Evolutionary conservation across 30 jellyfish, hydroid and myxozoan species (phyloP).

Genomic region (Aurelia coerulea): DNA sequence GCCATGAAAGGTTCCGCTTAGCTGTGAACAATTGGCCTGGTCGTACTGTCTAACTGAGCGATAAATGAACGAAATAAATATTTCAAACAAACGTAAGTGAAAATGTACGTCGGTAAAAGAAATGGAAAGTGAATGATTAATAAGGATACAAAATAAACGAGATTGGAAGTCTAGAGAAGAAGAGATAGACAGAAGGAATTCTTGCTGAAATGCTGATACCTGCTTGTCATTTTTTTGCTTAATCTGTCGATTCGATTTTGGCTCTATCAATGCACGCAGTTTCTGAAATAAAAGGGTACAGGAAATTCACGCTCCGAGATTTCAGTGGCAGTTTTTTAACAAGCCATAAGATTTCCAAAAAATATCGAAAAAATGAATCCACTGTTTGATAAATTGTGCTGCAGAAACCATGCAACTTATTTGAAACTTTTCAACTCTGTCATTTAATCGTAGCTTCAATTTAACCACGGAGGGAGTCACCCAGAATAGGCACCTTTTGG

Average conservation of each 20-base stretch:
- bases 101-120: constrained; percentile 31
- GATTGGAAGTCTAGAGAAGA: constrained; percentile 5
- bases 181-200: neutral
- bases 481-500: too few species aligned
- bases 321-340: neutral
- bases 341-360: neutral
- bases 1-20: too few species aligned
- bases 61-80: too few species aligned
- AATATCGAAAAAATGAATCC: too few species aligned
- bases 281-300: constrained; percentile 70
- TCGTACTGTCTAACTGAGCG: too few species aligned
- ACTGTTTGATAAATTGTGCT: too few species aligned
- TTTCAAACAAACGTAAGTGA: neutral
- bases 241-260: constrained; percentile 63
- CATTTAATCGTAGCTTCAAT: too few species aligned
- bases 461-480: too few species aligned
- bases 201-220: constrained; percentile 46
- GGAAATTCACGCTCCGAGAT: constrained; percentile 42
- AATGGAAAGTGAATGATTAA: constrained; percentile 44
- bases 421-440: too few species aligned
- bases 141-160: constrained; percentile 10
- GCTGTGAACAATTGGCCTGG: too few species aligned
- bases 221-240: constrained; percentile 30
- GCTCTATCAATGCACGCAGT: constrained; percentile 67
- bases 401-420: too few species aligned